Percentiles rank a stretch among this genome's conserved stretches.
phyloP scores from a whole-genome alignment of 2,888 invertebrate genomes.

The Cryptosula pallasiana region DNA sequence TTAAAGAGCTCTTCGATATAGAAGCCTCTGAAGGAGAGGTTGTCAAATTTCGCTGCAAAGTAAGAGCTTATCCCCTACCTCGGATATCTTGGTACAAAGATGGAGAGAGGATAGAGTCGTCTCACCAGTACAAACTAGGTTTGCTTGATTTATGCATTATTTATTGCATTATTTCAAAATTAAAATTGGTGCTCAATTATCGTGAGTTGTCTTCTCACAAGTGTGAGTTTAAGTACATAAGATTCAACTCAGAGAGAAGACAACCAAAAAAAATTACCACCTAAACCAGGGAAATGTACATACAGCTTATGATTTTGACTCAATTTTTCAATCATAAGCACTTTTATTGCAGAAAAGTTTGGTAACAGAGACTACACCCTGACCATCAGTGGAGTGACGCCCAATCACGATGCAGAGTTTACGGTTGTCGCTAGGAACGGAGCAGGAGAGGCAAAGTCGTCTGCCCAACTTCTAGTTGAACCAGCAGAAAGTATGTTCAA shows the following conservation, averaged over 20 bases:
- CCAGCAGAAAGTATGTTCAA: conserved; percentile 28
- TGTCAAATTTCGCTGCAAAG: conserved; percentile 73
- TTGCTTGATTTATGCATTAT: no score
- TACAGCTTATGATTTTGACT: no score
- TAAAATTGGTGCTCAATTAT: no score
- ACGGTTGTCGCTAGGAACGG: conserved; percentile 44
- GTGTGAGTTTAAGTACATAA: no score
- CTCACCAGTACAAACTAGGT: conserved; percentile 39
- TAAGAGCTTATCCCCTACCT: conserved; percentile 88
- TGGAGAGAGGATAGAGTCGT: conserved; percentile 58
- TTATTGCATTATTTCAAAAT: no score
- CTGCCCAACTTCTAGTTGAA: conserved; percentile 47
- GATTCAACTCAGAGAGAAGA: no score
- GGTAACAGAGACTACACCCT: conserved; percentile 50
- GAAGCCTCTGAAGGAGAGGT: conserved; percentile 82
- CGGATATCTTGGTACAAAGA: conserved; percentile 84
- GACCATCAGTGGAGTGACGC: conserved; percentile 39
- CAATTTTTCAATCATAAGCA: no score
- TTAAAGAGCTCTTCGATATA: conserved; percentile 69
- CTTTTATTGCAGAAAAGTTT: conserved; percentile 40
- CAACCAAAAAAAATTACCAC: no score
- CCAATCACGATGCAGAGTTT: conserved; percentile 50
- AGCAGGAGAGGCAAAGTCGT: conserved; percentile 38
- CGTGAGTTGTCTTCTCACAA: no score
- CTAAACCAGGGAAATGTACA: no score